A percentile compares a stretch with the other conserved stretches of the same genome.
phyloP scores from a whole-genome alignment of 2,113 vertebrate genomes.

The Mugil cephalus region DNA sequence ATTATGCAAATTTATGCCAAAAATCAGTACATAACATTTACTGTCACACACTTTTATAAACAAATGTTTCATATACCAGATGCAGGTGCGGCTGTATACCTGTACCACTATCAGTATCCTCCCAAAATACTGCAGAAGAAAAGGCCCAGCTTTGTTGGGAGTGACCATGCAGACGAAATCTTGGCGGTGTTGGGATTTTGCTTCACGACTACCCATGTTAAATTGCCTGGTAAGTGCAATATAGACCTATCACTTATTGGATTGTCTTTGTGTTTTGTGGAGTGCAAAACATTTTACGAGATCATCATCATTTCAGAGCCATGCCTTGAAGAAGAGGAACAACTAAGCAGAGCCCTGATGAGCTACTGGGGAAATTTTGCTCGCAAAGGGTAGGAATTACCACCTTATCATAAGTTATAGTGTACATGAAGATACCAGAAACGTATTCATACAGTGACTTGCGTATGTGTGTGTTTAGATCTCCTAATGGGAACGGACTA shows the following conservation, averaged over 20 bases:
- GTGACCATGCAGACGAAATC: conserved; percentile 89
- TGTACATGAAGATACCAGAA: too few species aligned
- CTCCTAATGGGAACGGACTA: too few species aligned
- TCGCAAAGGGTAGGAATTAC: too few species aligned
- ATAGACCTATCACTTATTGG: neutral
- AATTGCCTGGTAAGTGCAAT: conserved; percentile 50
- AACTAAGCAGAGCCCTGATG: too few species aligned
- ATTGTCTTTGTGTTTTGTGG: too few species aligned
- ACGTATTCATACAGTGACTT: too few species aligned
- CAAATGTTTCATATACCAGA: conserved; percentile 43
- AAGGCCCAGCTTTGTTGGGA: conserved; percentile 85
- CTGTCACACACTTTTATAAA: neutral
- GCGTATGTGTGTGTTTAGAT: too few species aligned
- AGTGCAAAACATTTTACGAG: too few species aligned
- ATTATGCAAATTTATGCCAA: neutral
- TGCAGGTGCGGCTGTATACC: conserved; percentile 84
- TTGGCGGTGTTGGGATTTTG: conserved; percentile 86
- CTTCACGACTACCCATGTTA: conserved; percentile 80
- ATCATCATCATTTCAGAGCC: too few species aligned
- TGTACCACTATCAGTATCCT: conserved; percentile 90
- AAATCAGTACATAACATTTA: neutral
- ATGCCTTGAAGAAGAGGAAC: too few species aligned
- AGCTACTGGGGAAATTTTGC: too few species aligned
- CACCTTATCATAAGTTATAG: too few species aligned
- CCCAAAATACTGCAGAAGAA: conserved; percentile 48